Evolutionary conservation across 2,888 invertebrate species (phyloP).

Genomic region (Drosophila percnosoma): DNA sequence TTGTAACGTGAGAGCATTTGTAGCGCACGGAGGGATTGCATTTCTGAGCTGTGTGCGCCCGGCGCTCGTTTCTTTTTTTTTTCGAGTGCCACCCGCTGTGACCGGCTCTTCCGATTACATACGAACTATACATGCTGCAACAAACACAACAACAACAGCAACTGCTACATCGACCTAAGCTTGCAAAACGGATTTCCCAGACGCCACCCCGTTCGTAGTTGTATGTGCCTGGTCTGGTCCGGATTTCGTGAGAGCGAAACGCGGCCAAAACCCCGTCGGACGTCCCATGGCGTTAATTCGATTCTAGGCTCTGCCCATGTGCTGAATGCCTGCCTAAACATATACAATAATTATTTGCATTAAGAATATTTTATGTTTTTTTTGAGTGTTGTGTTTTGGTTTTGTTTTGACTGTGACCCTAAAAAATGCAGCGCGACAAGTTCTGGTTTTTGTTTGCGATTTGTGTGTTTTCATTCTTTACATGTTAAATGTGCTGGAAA

Average conservation of each 20-base stretch:
- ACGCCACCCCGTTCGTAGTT: conserved; percentile 62
- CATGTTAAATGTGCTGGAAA: conserved; percentile 71
- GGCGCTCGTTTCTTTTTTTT: conserved; percentile 32
- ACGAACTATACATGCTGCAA: conserved; percentile 36
- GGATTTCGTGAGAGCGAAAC: conserved; percentile 69
- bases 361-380: conserved; percentile 20
- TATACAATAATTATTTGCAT: conserved; percentile 79
- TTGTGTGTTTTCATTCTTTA: conserved; percentile 18
- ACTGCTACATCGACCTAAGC: conserved; percentile 26
- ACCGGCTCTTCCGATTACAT: conserved; percentile 77
- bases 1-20: conserved; percentile 79
- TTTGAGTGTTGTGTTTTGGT: conserved; percentile 47
- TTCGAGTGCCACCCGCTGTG: conserved; percentile 75
- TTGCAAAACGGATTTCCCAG: conserved; percentile 71
- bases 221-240: conserved; percentile 28
- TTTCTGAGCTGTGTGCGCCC: conserved; percentile 21
- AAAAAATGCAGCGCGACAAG: conserved; percentile 31
- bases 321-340: conserved; percentile 53
- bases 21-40: conserved; percentile 58
- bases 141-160: conserved; percentile 28
- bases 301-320: conserved; percentile 57
- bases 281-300: conserved; percentile 74
- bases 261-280: conserved; percentile 28
- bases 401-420: conserved; percentile 56
- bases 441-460: conserved; percentile 21